Percentiles rank a stretch among this genome's conserved stretches.
phyloP scores from a whole-genome alignment of 2,113 vertebrate genomes.

The Heptranchias perlo region DNA sequence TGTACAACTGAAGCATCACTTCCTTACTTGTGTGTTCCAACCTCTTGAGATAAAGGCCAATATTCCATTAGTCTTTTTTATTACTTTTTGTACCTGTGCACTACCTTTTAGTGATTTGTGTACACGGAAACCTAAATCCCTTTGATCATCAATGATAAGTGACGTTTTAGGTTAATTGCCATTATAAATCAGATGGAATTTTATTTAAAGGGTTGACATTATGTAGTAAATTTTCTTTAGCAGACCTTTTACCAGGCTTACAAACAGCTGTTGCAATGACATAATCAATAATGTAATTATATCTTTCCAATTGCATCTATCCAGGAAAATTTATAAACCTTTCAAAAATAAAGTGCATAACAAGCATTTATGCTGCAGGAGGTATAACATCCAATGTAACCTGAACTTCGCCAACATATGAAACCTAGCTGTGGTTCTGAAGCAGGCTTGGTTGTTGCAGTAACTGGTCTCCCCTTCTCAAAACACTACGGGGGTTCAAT shows the following conservation, averaged over 20 bases:
- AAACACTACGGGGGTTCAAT: too few relatives aligned
- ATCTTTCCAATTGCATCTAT: not conserved
- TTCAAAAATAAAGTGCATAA: not conserved
- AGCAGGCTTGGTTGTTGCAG: too few relatives aligned
- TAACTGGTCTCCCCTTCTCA: too few relatives aligned
- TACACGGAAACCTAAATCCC: not conserved
- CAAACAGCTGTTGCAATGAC: not conserved
- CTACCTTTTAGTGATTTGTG: too few relatives aligned
- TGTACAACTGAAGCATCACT: too few relatives aligned
- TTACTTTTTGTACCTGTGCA: not conserved
- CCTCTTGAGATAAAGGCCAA: not conserved
- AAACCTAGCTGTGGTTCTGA: too few relatives aligned
- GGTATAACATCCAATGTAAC: too few relatives aligned
- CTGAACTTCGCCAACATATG: too few relatives aligned
- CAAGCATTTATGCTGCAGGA: not conserved
- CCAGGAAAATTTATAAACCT: not conserved
- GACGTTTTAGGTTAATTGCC: not conserved
- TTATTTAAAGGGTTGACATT: not conserved
- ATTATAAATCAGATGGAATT: not conserved
- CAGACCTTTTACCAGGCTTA: not conserved
- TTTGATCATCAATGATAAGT: not conserved
- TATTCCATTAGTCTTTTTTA: not conserved
- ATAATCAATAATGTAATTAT: not conserved
- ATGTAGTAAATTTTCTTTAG: not conserved
- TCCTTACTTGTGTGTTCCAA: too few relatives aligned